phyloP scores from a whole-genome alignment of 2,797 vertebrate species.

The Harpagifer antarcticus region DNA sequence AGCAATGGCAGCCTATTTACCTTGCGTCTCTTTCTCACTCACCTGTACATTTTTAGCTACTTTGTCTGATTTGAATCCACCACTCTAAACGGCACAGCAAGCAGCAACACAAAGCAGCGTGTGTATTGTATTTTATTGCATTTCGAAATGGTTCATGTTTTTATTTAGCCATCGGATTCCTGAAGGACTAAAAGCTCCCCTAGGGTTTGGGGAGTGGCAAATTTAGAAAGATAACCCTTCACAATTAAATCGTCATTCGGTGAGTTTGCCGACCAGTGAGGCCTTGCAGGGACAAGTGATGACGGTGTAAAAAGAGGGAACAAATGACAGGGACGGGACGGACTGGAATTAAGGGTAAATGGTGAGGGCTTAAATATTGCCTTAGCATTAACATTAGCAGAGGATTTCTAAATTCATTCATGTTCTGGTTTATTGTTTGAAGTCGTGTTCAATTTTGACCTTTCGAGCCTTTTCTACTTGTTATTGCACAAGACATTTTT shows the following conservation, averaged over 20 bases:
- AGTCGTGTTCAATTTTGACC: constrained; percentile 21
- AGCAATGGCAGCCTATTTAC: constrained; percentile 51
- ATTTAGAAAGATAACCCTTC: constrained; percentile 64
- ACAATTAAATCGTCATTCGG: constrained; percentile 61
- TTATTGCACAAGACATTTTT: too few relatives aligned
- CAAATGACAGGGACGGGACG: constrained; percentile 12
- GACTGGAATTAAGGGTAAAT: constrained; percentile 10
- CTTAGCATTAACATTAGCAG: constrained; percentile 8
- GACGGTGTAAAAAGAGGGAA: constrained; percentile 28
- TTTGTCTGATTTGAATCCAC: constrained; percentile 65
- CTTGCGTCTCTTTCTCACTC: constrained; percentile 51
- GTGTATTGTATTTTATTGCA: constrained; percentile 49
- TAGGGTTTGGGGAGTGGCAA: constrained; percentile 32
- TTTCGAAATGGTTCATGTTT: constrained; percentile 24
- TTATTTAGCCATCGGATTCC: constrained; percentile 32
- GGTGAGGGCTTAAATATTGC: constrained; percentile 6
- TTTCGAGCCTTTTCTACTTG: constrained; percentile 9
- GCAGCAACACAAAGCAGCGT: constrained; percentile 48
- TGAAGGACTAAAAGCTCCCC: constrained; percentile 30
- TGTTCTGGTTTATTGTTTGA: too few relatives aligned
- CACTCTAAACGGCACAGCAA: constrained; percentile 36
- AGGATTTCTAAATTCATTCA: neutral
- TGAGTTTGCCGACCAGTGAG: constrained; percentile 43
- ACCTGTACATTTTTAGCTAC: constrained; percentile 57
- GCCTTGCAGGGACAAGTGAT: constrained; percentile 39